Evolutionary conservation across 2,797 vertebrate genomes (phyloP), one percentile per base, ranked within the genome.

Genomic region (Rhabdophis nuchalis): DNA sequence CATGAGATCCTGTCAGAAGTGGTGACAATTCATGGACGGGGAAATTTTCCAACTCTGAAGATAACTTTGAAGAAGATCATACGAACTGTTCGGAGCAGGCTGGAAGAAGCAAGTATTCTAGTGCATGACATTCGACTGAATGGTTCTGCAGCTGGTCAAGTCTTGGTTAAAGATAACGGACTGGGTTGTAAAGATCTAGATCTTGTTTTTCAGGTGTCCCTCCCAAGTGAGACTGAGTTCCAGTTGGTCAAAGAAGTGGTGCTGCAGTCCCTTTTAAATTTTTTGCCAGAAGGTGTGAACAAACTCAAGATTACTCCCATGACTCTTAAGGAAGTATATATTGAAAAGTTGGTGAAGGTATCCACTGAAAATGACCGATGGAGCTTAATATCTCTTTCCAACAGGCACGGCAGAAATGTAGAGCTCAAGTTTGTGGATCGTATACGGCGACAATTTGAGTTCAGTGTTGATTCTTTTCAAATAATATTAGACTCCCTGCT

Each of bases 401-500:
- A 99, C 97, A 99, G 98, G 90, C 98, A 99, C 0, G 99, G 99
- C 2, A 98, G 98, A 96, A 99, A 99, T 0, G 98, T 99, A 95
- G 99, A 99, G 97, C 98, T 99, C 9, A 99, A 99, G 95, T 99
- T 99, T 27, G 99, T 99, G 16, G 98, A 99, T 97, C 97, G 98
- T 1, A 99, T 99, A 96, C 98, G 98, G 25, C 98, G 99, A 0
- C 99, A 99, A 98, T 99, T 99, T 52, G 99, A 99, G 97, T 99
- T 99, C 95, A 99, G 99, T 0, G 99, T 99, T 95, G 99, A 99
- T 97, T 99, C 99, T 0, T 99, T 99, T 97, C 99, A 99, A 97
- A 99, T 99, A 36, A 97, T 99, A 90, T 97, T 99, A 96, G 99
- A 99, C 93, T 98, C 99, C 0, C 92, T 99, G 97, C 98, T 99